Percentiles rank a stretch among this genome's conserved stretches.
Evolutionary conservation across 2,797 vertebrate genomes (phyloP).

Genomic region (Gymnopithys bicolor): DNA sequence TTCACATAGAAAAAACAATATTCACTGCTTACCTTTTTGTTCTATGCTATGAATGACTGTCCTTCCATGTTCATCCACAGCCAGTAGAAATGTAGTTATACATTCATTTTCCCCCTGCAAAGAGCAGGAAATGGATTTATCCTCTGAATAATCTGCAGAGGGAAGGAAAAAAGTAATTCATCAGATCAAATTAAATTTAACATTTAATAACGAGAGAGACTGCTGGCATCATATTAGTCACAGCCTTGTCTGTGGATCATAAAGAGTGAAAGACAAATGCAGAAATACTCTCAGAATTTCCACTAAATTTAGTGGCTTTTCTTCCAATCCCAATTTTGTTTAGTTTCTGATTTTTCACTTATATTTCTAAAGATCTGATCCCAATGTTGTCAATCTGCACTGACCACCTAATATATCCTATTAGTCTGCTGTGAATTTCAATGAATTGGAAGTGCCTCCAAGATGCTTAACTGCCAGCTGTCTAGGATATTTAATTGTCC

Average conservation of each 20-base stretch:
- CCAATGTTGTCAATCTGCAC: slow-evolving; percentile 68
- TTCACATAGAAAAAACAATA: background rate
- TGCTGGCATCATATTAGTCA: slow-evolving; percentile 55
- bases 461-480: slow-evolving; percentile 63
- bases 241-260: background rate
- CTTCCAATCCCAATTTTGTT: background rate
- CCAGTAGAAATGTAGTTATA: slow-evolving; percentile 87
- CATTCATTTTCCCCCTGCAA: slow-evolving; percentile 90
- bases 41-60: slow-evolving; percentile 83
- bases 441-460: slow-evolving; percentile 69
- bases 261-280: slow-evolving; percentile 10
- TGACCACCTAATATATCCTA: slow-evolving; percentile 75
- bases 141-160: slow-evolving; percentile 86
- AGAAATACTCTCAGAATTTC: slow-evolving; percentile 18
- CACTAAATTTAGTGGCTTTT: background rate
- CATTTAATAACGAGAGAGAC: slow-evolving; percentile 43
- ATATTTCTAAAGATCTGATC: slow-evolving; percentile 71
- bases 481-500: slow-evolving; percentile 74
- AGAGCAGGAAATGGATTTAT: slow-evolving; percentile 83
- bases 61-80: slow-evolving; percentile 82
- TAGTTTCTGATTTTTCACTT: slow-evolving; percentile 60
- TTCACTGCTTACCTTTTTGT: slow-evolving; percentile 80
- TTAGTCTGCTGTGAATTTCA: slow-evolving; percentile 68
- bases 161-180: slow-evolving; percentile 50
- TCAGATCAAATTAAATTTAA: slow-evolving; percentile 68